phyloP scores from a whole-genome alignment of 1,140 invertebrate species.

The Panagrolaimus sp. region DNA sequence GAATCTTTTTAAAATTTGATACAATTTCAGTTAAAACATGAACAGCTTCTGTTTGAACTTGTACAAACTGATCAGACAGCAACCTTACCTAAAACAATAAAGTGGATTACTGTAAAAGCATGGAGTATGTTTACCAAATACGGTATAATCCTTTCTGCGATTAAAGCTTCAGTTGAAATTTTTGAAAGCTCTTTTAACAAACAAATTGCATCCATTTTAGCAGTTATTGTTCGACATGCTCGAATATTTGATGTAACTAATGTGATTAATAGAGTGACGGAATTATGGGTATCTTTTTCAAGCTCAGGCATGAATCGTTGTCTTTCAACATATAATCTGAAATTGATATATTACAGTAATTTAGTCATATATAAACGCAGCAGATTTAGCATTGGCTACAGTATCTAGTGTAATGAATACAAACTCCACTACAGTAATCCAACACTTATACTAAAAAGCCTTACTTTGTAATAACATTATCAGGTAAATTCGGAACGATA shows the following conservation, averaged over 20 bases:
- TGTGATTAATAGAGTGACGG: slow-evolving; percentile 51
- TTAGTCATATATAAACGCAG: too few species aligned
- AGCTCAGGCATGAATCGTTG: slow-evolving; percentile 30
- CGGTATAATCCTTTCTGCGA: slow-evolving; percentile 54
- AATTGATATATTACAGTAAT: too few species aligned
- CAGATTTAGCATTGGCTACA: slow-evolving; percentile 24
- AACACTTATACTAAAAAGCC: slow-evolving; percentile 18
- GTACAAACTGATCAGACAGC: slow-evolving; percentile 40
- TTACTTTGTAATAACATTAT: slow-evolving; percentile 53
- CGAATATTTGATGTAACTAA: slow-evolving; percentile 52
- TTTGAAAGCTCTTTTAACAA: slow-evolving; percentile 46
- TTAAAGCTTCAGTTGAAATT: slow-evolving; percentile 32
- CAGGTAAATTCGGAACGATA: slow-evolving; percentile 25
- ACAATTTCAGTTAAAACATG: slow-evolving; percentile 45
- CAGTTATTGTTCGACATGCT: slow-evolving; percentile 41
- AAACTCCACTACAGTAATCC: slow-evolving; percentile 9
- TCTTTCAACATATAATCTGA: slow-evolving; percentile 47
- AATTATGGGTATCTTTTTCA: slow-evolving; percentile 27
- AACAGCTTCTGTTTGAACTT: slow-evolving; percentile 52
- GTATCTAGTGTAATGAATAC: slow-evolving; percentile 5
- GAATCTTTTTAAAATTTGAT: slow-evolving; percentile 34
- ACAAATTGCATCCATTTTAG: slow-evolving; percentile 56
- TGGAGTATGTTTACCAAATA: slow-evolving; percentile 37
- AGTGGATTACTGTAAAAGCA: neutral
- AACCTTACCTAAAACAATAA: slow-evolving; percentile 34